Percentiles rank a stretch among this genome's conserved stretches.
These are phyloP conservation scores for Pituophis catenifer DNA, from an alignment of 2,113 vertebrate genomes.

Conservation along the genomic window DNA sequence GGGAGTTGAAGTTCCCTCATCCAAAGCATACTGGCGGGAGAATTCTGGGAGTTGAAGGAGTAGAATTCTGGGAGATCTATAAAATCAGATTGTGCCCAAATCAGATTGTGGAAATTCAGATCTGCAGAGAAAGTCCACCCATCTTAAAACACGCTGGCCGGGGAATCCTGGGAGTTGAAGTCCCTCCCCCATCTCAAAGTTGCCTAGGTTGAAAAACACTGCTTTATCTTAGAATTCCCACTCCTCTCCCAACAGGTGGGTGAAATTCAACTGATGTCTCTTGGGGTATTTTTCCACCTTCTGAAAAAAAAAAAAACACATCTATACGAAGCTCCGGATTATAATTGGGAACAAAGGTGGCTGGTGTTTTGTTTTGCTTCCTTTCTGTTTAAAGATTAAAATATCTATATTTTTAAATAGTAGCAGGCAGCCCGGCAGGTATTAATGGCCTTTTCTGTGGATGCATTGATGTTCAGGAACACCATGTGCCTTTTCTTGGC, in stretches of 20 bases:
- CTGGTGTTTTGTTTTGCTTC: not conserved
- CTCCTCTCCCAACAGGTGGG: not conserved
- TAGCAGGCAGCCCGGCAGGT: not conserved
- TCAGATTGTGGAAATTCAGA: not conserved
- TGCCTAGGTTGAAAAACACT: not conserved
- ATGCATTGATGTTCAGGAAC: not conserved
- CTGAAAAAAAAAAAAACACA: not conserved
- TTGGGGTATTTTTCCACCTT: not conserved
- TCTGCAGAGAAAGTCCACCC: not conserved
- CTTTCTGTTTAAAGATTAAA: not conserved
- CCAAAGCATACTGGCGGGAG: too few relatives aligned
- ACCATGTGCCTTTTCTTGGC: not conserved
- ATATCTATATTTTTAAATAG: not conserved
- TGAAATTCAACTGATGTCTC: not conserved
- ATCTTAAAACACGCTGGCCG: not conserved
- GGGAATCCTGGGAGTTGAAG: not conserved
- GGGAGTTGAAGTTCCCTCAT: too few relatives aligned
- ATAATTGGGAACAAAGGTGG: not conserved
- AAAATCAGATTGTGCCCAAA: not conserved
- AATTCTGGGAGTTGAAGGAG: too few relatives aligned
- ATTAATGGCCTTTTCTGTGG: not conserved
- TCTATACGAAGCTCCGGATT: not conserved
- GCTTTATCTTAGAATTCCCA: not conserved
- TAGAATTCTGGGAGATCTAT: not conserved
- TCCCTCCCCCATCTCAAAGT: not conserved